Evolutionary conservation across 2,888 invertebrate species (phyloP).

Genomic region (Siphlonurus alternatus): DNA sequence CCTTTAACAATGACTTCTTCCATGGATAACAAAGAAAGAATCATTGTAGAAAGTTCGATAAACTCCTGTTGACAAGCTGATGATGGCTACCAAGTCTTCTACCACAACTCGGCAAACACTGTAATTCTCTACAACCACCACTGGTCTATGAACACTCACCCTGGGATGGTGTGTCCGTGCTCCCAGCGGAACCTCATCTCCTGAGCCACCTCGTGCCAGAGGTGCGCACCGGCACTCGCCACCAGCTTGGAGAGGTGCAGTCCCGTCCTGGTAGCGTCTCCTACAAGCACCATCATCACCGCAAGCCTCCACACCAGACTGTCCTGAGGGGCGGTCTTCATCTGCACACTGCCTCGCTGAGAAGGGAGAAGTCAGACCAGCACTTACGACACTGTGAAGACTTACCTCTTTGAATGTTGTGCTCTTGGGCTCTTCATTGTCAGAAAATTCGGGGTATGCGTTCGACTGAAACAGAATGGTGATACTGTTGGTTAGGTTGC

Average conservation of each 20-base stretch:
- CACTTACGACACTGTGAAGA: no score
- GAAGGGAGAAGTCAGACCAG: no score
- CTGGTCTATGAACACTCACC: no score
- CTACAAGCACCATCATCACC: constrained; percentile 51
- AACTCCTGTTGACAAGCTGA: no score
- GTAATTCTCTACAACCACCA: no score
- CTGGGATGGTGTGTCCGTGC: constrained; percentile 54
- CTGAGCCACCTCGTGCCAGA: constrained; percentile 88
- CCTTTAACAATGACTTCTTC: no score
- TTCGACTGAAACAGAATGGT: constrained; percentile 22
- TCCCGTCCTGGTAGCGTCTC: constrained; percentile 54
- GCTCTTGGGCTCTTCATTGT: constrained; percentile 13
- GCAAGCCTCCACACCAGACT: constrained; percentile 70
- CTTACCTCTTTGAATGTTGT: constrained; percentile 10
- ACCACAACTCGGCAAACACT: no score
- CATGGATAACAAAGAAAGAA: no score
- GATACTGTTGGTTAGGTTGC: no score
- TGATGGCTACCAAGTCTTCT: no score
- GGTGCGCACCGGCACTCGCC: constrained; percentile 52
- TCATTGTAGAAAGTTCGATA: no score
- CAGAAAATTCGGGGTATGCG: constrained; percentile 22
- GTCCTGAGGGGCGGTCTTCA: constrained; percentile 59
- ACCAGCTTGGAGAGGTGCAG: constrained; percentile 40
- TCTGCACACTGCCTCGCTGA: neutral
- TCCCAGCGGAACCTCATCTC: constrained; percentile 87